Conservation (phyloP, 2,888 invertebrate species). For the Trichopria drosophilae region DNA sequence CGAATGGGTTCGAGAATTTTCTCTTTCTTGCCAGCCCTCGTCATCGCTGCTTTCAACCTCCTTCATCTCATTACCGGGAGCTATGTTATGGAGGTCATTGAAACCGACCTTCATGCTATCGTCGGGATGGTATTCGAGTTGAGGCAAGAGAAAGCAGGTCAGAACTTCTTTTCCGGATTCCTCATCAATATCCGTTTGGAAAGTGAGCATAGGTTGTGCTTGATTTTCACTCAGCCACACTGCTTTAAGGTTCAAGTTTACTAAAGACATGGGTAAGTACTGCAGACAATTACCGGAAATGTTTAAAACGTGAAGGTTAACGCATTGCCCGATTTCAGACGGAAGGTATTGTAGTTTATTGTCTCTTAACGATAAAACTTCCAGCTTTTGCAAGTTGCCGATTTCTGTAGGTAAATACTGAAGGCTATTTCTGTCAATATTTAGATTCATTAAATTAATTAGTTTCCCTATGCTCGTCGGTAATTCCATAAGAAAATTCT, state of each 20-base stretch:
- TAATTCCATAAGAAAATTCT: constrained; percentile 92
- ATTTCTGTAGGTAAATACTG: constrained; percentile 88
- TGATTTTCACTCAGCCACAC: constrained; percentile 99
- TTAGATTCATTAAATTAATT: constrained; percentile 89
- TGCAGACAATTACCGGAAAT: constrained; percentile 96
- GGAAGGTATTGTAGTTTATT: constrained; percentile 91
- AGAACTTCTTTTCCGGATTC: constrained; percentile 90
- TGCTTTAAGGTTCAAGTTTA: constrained; percentile 91
- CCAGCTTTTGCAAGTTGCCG: constrained; percentile 79
- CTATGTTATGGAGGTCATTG: constrained; percentile 39
- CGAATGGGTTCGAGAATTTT: constrained; percentile 81
- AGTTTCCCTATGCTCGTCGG: constrained; percentile 90
- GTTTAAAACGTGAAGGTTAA: constrained; percentile 91
- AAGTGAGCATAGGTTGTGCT: constrained; percentile 95
- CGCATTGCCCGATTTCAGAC: constrained; percentile 88
- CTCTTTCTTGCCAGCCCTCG: constrained; percentile 77
- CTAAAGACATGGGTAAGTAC: constrained; percentile 92
- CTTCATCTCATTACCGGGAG: constrained; percentile 61
- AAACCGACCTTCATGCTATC: constrained; percentile 47
- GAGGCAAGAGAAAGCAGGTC: constrained; percentile 97
- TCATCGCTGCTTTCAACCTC: constrained; percentile 64
- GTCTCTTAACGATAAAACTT: constrained; percentile 93
- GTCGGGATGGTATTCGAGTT: constrained; percentile 71
- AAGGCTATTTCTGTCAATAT: constrained; percentile 95
- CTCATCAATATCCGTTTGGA: constrained; percentile 94